phyloP scores from a whole-genome alignment of 2,113 vertebrate genomes.

The Arvicanthis niloticus region DNA sequence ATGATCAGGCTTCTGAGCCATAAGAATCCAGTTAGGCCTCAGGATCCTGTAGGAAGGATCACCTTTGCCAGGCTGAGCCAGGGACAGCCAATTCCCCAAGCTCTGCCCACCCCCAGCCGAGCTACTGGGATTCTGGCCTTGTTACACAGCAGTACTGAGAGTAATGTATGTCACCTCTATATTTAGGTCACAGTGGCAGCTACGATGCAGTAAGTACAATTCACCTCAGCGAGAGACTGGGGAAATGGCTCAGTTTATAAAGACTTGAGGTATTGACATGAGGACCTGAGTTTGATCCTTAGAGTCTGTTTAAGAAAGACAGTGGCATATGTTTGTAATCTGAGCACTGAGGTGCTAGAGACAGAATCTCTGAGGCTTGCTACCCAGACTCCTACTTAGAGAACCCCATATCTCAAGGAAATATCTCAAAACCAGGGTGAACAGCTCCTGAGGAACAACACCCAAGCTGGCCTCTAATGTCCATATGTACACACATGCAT shows the following conservation, averaged over 20 bases:
- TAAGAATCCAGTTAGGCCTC: neutral
- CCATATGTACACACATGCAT: neutral
- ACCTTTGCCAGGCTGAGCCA: neutral
- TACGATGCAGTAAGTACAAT: accelerated
- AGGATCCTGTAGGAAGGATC: no score
- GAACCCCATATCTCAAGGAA: neutral
- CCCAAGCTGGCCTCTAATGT: neutral
- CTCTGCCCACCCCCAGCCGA: neutral
- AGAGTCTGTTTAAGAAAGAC: neutral
- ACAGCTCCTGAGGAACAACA: neutral
- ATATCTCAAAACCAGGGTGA: neutral
- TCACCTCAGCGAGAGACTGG: accelerated
- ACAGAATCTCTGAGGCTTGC: neutral
- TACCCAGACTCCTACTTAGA: neutral
- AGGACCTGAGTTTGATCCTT: neutral
- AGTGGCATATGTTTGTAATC: neutral
- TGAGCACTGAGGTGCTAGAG: neutral
- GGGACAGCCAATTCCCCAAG: neutral
- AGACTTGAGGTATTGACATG: neutral
- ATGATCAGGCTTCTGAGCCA: accelerated
- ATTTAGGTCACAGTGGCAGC: neutral
- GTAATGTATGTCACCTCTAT: neutral
- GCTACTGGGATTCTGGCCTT: neutral
- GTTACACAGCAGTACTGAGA: accelerated
- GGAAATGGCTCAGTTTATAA: neutral